These are phyloP conservation scores for Perccottus glenii DNA, from an alignment of 2,113 vertebrate species.

Conservation along the genomic window DNA sequence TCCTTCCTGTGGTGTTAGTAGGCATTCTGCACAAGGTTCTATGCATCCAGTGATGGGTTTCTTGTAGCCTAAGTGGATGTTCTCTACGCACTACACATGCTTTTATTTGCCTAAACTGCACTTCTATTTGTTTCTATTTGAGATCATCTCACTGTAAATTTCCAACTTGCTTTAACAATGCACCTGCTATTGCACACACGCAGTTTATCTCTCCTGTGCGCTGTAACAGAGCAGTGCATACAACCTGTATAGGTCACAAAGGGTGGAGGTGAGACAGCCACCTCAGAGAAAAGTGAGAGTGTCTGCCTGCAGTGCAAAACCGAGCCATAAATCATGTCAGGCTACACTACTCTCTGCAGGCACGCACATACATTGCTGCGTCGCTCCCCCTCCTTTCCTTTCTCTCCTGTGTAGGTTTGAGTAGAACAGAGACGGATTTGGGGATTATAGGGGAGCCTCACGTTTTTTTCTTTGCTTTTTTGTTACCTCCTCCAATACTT, in stretches of 20 bases:
- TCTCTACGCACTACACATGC: too few species aligned
- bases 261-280: constrained; percentile 75
- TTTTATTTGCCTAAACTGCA: too few species aligned
- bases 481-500: constrained; percentile 54
- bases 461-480: constrained; percentile 57
- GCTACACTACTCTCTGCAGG: constrained; percentile 64
- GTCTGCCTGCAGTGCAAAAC: constrained; percentile 67
- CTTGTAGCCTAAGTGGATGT: too few species aligned
- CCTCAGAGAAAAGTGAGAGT: constrained; percentile 70
- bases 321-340: constrained; percentile 79
- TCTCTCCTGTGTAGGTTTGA: constrained; percentile 60
- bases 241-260: constrained; percentile 71
- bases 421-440: constrained; percentile 61
- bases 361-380: constrained; percentile 28
- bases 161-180: background rate
- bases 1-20: too few species aligned
- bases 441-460: constrained; percentile 64
- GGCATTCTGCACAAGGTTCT: too few species aligned
- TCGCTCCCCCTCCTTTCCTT: constrained; percentile 45
- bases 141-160: background rate
- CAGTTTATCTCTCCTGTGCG: background rate
- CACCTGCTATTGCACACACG: constrained; percentile 7
- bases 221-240: constrained; percentile 7
- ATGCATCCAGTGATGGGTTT: too few species aligned
- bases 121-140: background rate